Base-by-base conservation (phyloP, 2,888 invertebrate species). In the Therioaphis trifolii region DNA sequence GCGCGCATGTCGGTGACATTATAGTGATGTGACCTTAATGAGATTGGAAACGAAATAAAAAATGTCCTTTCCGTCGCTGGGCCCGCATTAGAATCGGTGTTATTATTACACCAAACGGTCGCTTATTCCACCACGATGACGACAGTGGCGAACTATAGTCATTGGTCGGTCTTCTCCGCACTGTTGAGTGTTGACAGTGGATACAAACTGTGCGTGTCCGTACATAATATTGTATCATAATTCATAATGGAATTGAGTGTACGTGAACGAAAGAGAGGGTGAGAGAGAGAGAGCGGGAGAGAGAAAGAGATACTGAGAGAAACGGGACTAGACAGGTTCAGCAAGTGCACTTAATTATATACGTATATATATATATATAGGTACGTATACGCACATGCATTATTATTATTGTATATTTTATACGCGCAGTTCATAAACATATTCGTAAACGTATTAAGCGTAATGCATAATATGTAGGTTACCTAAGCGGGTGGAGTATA, bases 301-400 rank as follows among this genome's bases (percentile, higher is more conserved):
- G 46, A 24, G 0, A 15, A n/a, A n/a, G n/a, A n/a, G n/a, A n/a
- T n/a, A n/a, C n/a, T n/a, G n/a, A n/a, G n/a, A n/a, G 52, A n/a
- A n/a, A n/a, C n/a, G n/a, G n/a, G n/a, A n/a, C n/a, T n/a, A 75
- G 74, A 75, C 75, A 40, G 75, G 75, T 75, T 75, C 58, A 40
- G 58, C 75, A 58, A 55, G 75, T 58, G 75, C 29, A n/a, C 21
- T 40, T 55, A 52, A 35, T n/a, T n/a, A n/a, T n/a, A n/a, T n/a
- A n/a, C n/a, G n/a, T n/a, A n/a, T 21, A 15, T 21, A 7, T 27
- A 49, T 24, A 11, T 5, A 46, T 9, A 49, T 15, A 49, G 1
- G 14, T 18, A 49, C 18, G 2, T 15, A 18, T 18, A 49, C 52
- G 1, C 21, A 55, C n/a, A n/a, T n/a, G 21, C 24, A 27, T 18